Evolutionary conservation across 2,888 invertebrate genomes (phyloP).

Genomic region (Chrysomela aeneicollis): DNA sequence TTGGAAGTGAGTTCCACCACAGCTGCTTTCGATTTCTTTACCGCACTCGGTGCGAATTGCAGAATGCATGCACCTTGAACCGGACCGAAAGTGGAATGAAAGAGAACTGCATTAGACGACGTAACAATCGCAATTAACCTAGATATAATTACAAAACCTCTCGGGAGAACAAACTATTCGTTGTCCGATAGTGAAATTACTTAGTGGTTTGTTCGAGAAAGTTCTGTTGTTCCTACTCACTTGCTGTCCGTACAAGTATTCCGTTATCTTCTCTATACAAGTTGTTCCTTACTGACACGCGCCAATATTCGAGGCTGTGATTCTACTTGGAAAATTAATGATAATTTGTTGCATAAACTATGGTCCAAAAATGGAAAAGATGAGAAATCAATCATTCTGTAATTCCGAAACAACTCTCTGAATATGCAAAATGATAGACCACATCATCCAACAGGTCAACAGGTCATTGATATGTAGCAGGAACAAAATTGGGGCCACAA

Average conservation of each 20-base stretch:
- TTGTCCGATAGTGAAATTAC: conserved; percentile 1
- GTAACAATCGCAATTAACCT: conserved; percentile 39
- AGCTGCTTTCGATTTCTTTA: conserved; percentile 17
- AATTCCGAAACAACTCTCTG: no score
- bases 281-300: no score
- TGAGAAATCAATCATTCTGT: no score
- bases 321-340: no score
- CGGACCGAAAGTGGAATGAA: conserved; percentile 33
- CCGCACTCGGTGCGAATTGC: conserved; percentile 20
- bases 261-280: no score
- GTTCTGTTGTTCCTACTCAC: neutral
- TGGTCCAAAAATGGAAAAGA: no score
- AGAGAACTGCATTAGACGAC: conserved; percentile 33
- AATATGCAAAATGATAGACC: no score
- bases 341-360: no score
- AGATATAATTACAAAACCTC: conserved; percentile 37
- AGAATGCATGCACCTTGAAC: conserved; percentile 33
- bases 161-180: conserved; percentile 13
- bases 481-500: no score
- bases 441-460: no score
- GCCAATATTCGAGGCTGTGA: no score
- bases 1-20: neutral
- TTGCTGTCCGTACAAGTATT: neutral
- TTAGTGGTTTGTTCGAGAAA: neutral
- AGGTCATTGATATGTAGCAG: no score